Evolutionary conservation across 2,113 vertebrate genomes (phyloP).

Genomic region (Carlito syrichta): DNA sequence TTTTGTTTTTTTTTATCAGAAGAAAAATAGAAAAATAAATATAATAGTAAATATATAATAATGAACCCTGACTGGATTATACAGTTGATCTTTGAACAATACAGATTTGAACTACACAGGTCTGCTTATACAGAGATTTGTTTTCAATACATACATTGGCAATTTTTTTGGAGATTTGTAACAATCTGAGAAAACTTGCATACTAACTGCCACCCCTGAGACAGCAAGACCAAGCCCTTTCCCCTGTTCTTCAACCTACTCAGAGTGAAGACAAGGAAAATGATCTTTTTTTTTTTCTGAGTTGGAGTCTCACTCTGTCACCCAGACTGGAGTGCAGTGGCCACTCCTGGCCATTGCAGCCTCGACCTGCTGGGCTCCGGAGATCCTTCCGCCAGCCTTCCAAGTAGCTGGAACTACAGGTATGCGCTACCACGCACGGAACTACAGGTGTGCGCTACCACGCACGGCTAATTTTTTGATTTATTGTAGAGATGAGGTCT

Average conservation of each 20-base stretch:
- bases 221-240: not conserved
- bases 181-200: not conserved
- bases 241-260: not conserved
- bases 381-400: too few relatives aligned
- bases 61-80: not conserved
- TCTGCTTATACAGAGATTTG: not conserved
- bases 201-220: not conserved
- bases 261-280: not conserved
- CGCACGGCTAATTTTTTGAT: too few relatives aligned
- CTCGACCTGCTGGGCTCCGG: too few relatives aligned
- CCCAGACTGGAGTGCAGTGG: too few relatives aligned
- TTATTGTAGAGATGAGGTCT: too few relatives aligned
- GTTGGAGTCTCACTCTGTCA: too few relatives aligned
- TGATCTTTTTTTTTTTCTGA: too few relatives aligned
- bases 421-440: too few relatives aligned
- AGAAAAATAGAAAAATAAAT: not conserved
- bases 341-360: too few relatives aligned
- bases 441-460: too few relatives aligned
- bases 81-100: not conserved
- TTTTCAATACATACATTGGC: not conserved
- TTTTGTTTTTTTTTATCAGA: not conserved
- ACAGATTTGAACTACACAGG: not conserved
- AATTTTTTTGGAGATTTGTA: not conserved
- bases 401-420: too few relatives aligned
- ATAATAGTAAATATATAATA: not conserved